These are phyloP conservation scores for Xiphophorus couchianus DNA, from an alignment of 2,113 vertebrate species.

Conservation along the genomic window DNA sequence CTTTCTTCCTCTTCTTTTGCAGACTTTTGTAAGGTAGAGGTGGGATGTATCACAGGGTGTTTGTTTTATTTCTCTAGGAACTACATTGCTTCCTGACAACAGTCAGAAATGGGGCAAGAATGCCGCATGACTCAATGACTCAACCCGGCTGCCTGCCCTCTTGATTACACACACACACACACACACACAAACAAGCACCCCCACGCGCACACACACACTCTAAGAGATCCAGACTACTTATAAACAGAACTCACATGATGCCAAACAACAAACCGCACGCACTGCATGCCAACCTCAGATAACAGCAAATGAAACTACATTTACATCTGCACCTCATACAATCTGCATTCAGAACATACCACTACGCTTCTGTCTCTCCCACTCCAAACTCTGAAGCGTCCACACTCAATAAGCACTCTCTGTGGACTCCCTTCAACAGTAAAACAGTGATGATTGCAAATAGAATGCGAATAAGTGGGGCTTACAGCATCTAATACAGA, in stretches of 20 bases:
- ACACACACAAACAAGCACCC: conserved; percentile 14
- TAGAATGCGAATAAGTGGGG: conserved; percentile 81
- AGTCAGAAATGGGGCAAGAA: conserved; percentile 79
- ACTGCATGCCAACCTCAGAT: conserved; percentile 67
- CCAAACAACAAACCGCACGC: conserved; percentile 52
- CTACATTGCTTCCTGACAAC: conserved; percentile 78
- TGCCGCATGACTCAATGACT: conserved; percentile 77
- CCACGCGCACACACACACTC: conserved; percentile 12
- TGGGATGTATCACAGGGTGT: conserved; percentile 27
- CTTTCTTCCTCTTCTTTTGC: conserved; percentile 31
- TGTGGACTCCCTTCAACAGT: conserved; percentile 77
- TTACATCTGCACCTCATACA: conserved; percentile 63
- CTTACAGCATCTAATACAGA: conserved; percentile 82
- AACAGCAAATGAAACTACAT: conserved; percentile 63
- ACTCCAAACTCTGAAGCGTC: conserved; percentile 49
- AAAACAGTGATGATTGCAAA: conserved; percentile 88
- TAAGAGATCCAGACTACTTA: conserved; percentile 46
- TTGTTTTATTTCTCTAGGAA: conserved; percentile 70
- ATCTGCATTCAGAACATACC: conserved; percentile 67
- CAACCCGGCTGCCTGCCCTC: conserved; percentile 54
- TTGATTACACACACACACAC: conserved; percentile 26
- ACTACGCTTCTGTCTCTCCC: conserved; percentile 47
- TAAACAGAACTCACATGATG: conserved; percentile 69
- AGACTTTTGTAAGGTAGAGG: conserved; percentile 22
- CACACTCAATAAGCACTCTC: conserved; percentile 56